Conservation (phyloP, 2,888 invertebrate genomes). For the Hemicrepidius hirtus region DNA sequence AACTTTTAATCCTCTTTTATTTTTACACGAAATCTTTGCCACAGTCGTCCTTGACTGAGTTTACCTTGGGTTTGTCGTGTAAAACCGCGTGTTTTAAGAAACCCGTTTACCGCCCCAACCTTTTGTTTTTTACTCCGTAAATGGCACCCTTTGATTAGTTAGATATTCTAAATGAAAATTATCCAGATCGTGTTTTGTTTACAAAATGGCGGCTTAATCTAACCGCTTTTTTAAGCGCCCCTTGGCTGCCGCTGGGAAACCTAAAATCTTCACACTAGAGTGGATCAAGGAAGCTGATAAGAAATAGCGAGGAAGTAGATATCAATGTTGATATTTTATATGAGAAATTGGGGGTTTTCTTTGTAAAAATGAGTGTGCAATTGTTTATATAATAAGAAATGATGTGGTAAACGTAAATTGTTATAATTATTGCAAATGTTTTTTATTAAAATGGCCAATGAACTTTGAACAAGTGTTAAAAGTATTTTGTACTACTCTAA, state of each 20-base stretch:
- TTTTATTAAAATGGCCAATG: too few species aligned
- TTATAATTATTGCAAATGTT: too few species aligned
- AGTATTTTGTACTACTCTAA: too few species aligned
- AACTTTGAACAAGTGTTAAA: too few species aligned
- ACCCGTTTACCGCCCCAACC: too few species aligned
- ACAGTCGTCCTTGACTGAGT: constrained; percentile 31
- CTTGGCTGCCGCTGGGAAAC: constrained; percentile 11
- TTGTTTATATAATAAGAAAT: too few species aligned
- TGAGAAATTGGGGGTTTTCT: not conserved
- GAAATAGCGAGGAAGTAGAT: constrained; percentile 2
- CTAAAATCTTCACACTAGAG: not conserved
- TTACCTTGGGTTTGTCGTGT: constrained; percentile 27
- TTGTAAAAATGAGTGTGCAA: too few species aligned
- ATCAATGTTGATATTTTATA: not conserved
- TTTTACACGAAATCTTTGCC: not conserved
- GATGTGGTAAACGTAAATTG: too few species aligned
- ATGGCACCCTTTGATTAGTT: not conserved
- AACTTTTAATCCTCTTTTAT: not conserved
- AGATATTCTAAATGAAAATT: constrained; percentile 6
- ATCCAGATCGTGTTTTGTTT: constrained; percentile 42
- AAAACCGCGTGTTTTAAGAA: constrained; percentile 23
- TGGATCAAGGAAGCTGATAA: constrained; percentile 14
- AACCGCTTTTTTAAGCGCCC: constrained; percentile 45
- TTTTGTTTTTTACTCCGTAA: not conserved
- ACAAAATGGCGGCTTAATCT: constrained; percentile 46